These are phyloP conservation scores for Caenorhabditis remanei DNA, from an alignment of 1,140 invertebrate species.

Conservation along the genomic window DNA sequence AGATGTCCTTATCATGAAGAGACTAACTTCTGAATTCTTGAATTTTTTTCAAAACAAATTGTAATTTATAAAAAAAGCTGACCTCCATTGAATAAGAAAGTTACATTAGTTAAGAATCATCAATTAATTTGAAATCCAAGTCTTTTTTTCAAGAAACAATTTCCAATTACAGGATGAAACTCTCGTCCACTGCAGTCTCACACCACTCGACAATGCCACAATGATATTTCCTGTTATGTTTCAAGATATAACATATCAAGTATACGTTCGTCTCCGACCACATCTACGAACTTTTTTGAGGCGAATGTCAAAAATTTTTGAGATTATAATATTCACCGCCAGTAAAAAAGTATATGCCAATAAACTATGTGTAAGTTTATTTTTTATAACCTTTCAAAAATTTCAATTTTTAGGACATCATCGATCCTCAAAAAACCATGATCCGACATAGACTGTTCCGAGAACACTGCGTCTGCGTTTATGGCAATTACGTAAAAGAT, in stretches of 20 bases:
- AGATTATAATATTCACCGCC: slow-evolving; percentile 95
- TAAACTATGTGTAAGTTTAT: slow-evolving; percentile 83
- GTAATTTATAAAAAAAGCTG: too few species aligned
- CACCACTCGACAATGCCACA: slow-evolving; percentile 90
- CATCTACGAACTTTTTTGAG: slow-evolving; percentile 92
- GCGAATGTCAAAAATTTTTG: slow-evolving; percentile 88
- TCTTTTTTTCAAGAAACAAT: not conserved
- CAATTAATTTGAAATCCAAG: not conserved
- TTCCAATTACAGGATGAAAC: slow-evolving; percentile 87
- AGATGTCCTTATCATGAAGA: too few species aligned
- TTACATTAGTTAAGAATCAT: too few species aligned
- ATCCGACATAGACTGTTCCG: slow-evolving; percentile 88
- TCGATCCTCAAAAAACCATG: slow-evolving; percentile 89
- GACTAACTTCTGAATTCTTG: too few species aligned
- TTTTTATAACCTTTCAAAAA: not conserved
- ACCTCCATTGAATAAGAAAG: too few species aligned
- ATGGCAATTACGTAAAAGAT: slow-evolving; percentile 97
- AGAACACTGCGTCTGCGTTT: slow-evolving; percentile 93
- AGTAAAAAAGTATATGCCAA: slow-evolving; percentile 95
- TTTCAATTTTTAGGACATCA: slow-evolving; percentile 82
- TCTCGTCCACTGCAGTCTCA: slow-evolving; percentile 92
- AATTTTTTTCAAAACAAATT: too few species aligned
- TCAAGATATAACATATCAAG: slow-evolving; percentile 89
- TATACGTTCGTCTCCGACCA: slow-evolving; percentile 91
- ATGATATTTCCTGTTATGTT: slow-evolving; percentile 93